Base-by-base conservation (phyloP, 2,113 vertebrate species). In the Terrapene triunguis region DNA sequence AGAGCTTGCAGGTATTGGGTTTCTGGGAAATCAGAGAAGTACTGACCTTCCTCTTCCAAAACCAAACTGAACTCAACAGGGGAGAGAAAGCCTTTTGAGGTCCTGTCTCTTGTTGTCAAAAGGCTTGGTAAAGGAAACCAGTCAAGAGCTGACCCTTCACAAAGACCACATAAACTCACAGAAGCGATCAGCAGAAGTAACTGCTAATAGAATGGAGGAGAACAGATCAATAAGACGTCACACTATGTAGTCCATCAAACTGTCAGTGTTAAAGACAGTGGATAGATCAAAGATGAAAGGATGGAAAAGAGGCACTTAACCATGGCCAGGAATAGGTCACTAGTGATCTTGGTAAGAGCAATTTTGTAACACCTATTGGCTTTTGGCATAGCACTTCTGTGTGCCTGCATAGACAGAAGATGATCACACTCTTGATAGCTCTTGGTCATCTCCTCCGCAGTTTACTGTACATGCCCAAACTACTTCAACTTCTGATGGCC, bases 391-490 rank as follows among this genome's bases (percentile, higher is more conserved):
- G 83, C 74, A 91, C 65, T 88, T 80, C 19, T 42, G 42, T 6
- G 21, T 48, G 17, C 35, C 47, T 3, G 7, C 19, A 69, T 78
- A 93, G 42, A 90, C 25, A 78, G 87, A 76, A 91, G 47, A 80
- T 87, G 83, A 93, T 29, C 82, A 87, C 0, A 84, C 32, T 69
- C 19, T 50, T 91, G 76, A 84, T 5, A 76, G 13, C 55, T 94
- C 89, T 86, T 84, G 88, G n/a, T 86, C 92, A 84, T 6, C 62
- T 91, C 57, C 69, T 25, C 55, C 86, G 17, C 35, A 82, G 51
- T 84, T 93, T 82, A 78, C 21, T 25, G 94, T 80, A 87, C 24
- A 38, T 16, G 5, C 92, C 80, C 55, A 89, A 93, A 90, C 21
- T 76, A 76, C 32, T 87, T 90, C 79, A 88, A 1, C 35, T 90